Percentiles rank a stretch among this genome's conserved stretches.
Conservation (phyloP, 2,797 vertebrate species). For the Megalops cyprinoides region DNA sequence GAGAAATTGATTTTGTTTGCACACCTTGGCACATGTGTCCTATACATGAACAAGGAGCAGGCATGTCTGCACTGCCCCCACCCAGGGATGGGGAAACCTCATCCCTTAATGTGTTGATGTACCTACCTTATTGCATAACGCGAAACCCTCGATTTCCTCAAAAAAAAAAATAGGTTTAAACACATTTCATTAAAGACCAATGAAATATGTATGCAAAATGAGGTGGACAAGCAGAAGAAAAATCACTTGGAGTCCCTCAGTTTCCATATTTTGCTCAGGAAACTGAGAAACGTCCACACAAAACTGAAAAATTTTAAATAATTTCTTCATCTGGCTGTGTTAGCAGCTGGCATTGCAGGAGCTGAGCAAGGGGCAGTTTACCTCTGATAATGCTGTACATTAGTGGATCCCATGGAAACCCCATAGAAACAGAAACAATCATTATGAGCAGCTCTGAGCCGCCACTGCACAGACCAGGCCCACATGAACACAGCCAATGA, state of each 20-base stretch:
- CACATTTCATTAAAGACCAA: background rate
- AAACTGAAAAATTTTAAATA: too few relatives aligned
- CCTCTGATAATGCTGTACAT: background rate
- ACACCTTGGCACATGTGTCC: background rate
- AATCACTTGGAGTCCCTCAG: background rate
- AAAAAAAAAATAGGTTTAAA: background rate
- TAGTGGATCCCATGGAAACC: background rate
- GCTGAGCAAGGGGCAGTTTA: background rate
- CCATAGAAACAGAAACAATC: too few relatives aligned
- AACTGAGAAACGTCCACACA: too few relatives aligned
- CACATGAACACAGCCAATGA: background rate
- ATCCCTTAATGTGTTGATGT: background rate
- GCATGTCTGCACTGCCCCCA: background rate
- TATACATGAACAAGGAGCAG: background rate
- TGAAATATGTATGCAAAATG: background rate
- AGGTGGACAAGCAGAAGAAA: background rate
- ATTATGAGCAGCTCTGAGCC: too few relatives aligned
- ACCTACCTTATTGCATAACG: background rate
- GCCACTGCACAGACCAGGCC: too few relatives aligned
- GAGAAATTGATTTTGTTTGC: background rate
- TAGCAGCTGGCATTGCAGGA: too few relatives aligned
- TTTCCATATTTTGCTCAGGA: background rate
- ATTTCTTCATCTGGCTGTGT: background rate
- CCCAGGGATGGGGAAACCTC: background rate
- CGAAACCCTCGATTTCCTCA: background rate